phyloP scores from a whole-genome alignment of 2,797 vertebrate genomes.

The Sarcoramphus papa region DNA sequence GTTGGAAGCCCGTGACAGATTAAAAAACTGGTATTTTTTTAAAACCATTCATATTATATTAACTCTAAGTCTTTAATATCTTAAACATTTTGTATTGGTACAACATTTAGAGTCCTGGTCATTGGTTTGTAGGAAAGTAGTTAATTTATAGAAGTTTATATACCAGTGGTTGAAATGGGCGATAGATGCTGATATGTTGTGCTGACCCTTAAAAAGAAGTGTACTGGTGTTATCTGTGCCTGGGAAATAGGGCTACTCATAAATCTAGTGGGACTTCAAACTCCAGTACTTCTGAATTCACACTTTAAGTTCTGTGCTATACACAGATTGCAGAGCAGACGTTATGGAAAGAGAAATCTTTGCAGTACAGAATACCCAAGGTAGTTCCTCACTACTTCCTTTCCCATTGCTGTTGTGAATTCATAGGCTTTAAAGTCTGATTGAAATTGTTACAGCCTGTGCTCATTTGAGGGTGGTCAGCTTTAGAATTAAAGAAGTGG shows the following conservation, averaged over 20 bases:
- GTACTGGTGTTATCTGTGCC: not conserved
- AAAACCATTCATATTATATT: constrained; percentile 65
- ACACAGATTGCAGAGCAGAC: not conserved
- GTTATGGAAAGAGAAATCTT: rapidly evolving
- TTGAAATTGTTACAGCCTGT: not conserved
- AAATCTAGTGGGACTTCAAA: not conserved
- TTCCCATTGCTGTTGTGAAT: not conserved
- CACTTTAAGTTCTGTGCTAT: not conserved
- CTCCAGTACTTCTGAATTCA: not conserved
- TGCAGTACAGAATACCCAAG: not conserved
- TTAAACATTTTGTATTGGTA: constrained; percentile 37
- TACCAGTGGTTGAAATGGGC: constrained; percentile 35
- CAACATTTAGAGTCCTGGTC: not conserved
- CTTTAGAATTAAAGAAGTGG: not conserved
- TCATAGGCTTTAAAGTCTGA: not conserved
- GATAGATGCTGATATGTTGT: not conserved
- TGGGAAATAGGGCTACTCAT: not conserved
- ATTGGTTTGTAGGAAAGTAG: constrained; percentile 27
- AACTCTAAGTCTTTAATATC: constrained; percentile 56
- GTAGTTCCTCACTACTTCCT: not conserved
- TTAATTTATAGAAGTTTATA: not conserved
- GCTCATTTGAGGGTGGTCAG: not conserved
- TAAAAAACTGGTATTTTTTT: constrained; percentile 90
- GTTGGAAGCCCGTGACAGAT: constrained; percentile 92
- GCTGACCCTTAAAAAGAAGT: not conserved